Base-by-base conservation (phyloP, 1,140 invertebrate species). In the Pantala flavescens region DNA sequence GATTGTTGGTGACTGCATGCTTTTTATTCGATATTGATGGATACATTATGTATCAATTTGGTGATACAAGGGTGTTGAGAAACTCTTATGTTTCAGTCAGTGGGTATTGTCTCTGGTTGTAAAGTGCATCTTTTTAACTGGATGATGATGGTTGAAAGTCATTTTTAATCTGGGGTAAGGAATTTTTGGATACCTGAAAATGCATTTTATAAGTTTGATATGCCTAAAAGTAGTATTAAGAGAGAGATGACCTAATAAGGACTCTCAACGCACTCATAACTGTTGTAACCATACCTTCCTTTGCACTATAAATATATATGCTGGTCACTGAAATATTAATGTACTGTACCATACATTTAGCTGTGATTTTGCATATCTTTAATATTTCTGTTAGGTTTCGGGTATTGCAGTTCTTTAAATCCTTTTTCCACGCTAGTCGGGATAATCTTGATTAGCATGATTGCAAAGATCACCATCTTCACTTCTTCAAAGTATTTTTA, bases 171-270 rank as follows among this genome's bases (percentile, higher is more conserved):
- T 14, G 49, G 49, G 14, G 12, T 1, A 63, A 19, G 49, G 49
- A 63, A 63, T 7, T 19, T 63, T 63, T 63, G 49, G 14, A 63
- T 63, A 63, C 49, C 49, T 63, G n/a, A 63, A 63, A 63, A 63
- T 63, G 49, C 49, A 63, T 63, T 63, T 63, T 63, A 63, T 63
- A 63, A 63, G 49, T 63, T 63, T 63, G 49, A 63, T 63, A 63
- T 63, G 49, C 49, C 16, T 63, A 21, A 19, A 19, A 12, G 49
- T 21, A 63, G 14, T 63, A 19, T 21, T 63, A 36, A 5, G 28
- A 36, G 28, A n/a, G 28, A 36, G 28, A 36, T 63, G 12, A 19
- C 49, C n/a, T n/a, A n/a, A n/a, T n/a, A 7, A 63, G 14, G 49
- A 3, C n/a, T 63, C 14, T 63, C 49, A 63, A 63, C 49, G n/a